phyloP scores from a whole-genome alignment of 2,888 invertebrate species.

The Tupiocoris notatus region DNA sequence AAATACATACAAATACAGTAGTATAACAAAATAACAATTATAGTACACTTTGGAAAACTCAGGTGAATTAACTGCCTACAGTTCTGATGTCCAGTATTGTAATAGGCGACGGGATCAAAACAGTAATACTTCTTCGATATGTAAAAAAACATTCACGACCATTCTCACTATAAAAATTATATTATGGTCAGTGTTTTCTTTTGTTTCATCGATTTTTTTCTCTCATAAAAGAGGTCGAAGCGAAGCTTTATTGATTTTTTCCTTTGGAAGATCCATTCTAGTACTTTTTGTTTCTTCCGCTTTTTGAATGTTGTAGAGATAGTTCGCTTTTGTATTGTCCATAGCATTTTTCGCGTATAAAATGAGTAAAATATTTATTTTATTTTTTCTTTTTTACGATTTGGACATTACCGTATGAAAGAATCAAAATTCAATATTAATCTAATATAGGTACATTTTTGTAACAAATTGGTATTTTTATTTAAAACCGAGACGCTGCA shows the following conservation, averaged over 20 bases:
- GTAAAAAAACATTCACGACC: conserved; percentile 38
- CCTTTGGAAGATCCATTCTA: neutral
- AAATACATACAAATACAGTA: conserved; percentile 38
- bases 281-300: neutral
- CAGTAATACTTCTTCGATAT: conserved; percentile 37
- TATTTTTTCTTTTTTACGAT: too few relatives aligned
- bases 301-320: conserved; percentile 12
- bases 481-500: conserved; percentile 35
- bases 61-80: conserved; percentile 25
- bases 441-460: conserved; percentile 25
- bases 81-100: conserved; percentile 15
- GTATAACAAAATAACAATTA: conserved; percentile 41
- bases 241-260: neutral
- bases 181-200: conserved; percentile 20
- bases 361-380: conserved; percentile 19
- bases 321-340: conserved; percentile 36
- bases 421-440: conserved; percentile 4
- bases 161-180: conserved; percentile 39
- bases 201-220: conserved; percentile 5
- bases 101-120: conserved; percentile 18
- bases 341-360: conserved; percentile 17
- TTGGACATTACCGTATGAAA: conserved; percentile 20
- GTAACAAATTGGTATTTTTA: conserved; percentile 6
- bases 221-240: neutral
- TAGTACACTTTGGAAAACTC: conserved; percentile 40